Evolutionary conservation across 2,888 invertebrate species (phyloP), one percentile per base, ranked within the genome.

Genomic region (Petrophora chlorosata): DNA sequence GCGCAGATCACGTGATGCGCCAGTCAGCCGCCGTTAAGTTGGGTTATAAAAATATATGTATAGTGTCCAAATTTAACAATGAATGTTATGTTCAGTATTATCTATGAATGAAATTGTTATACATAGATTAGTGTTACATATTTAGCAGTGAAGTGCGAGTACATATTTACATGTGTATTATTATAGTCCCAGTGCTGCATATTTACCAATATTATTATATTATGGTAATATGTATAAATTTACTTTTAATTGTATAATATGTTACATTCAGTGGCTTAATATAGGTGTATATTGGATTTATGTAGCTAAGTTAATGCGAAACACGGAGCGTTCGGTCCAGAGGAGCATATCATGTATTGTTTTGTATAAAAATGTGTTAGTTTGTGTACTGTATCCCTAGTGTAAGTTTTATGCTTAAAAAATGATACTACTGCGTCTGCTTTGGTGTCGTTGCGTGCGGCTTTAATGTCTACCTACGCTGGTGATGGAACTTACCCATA

Each of bases 341-440:
- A 65, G 63, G 66, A 69, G 82, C 85, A 87, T 87, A 87, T 86
- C 86, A 84, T 76, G 19, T 42, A 69, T 74, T 77, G 72, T 79
- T 82, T 82, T 82, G 76, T 83, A 79, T 61, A 60, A 53, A n/a
- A 71, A 76, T 75, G 76, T 78, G 76, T 76, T 82, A 82, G 75
- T 66, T 63, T 56, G 65, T 70, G 65, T 71, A 67, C 49, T 70
- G 65, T n/a, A n/a, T n/a, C n/a, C n/a, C n/a, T n/a, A n/a, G n/a
- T n/a, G n/a, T n/a, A n/a, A n/a, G n/a, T n/a, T n/a, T n/a, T n/a
- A n/a, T n/a, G n/a, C n/a, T n/a, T n/a, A n/a, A n/a, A n/a, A n/a
- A n/a, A n/a, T n/a, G n/a, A n/a, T n/a, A n/a, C n/a, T n/a, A n/a
- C n/a, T n/a, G n/a, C n/a, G n/a, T n/a, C n/a, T n/a, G n/a, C n/a